phyloP scores from a whole-genome alignment of 2,888 invertebrate species.

The Miltochrista miniata region DNA sequence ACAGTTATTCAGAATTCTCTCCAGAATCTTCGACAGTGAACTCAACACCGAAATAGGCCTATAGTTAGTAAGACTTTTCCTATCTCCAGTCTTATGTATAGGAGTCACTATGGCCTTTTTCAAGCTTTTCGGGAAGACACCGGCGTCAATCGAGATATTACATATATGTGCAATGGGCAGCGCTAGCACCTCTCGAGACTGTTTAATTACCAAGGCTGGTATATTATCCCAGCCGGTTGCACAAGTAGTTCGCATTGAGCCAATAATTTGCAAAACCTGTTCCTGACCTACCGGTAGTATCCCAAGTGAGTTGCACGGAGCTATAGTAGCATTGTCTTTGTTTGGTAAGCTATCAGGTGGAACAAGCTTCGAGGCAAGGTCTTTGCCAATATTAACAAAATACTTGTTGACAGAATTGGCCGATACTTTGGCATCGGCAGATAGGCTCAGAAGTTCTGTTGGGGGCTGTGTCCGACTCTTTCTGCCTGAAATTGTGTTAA shows the following conservation, averaged over 20 bases:
- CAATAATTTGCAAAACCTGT: not conserved
- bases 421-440: not conserved
- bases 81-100: not conserved
- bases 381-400: not conserved
- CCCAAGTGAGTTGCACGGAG: not conserved
- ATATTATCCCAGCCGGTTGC: not conserved
- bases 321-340: too few relatives aligned
- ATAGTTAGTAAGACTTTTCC: not conserved
- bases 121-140: not conserved
- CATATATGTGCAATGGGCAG: not conserved
- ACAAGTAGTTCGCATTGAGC: not conserved
- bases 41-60: not conserved
- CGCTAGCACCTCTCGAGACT: not conserved
- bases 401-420: not conserved
- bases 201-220: not conserved
- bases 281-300: not conserved
- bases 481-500: not conserved
- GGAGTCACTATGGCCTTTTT: not conserved
- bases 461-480: not conserved
- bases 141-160: not conserved
- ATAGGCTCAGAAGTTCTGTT: not conserved
- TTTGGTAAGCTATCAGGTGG: not conserved
- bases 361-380: not conserved
- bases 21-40: too few relatives aligned
- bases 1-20: too few relatives aligned